Percentiles rank a stretch among this genome's conserved stretches.
Conservation (phyloP, 2,797 vertebrate species). For the Oreochromis grahami region DNA sequence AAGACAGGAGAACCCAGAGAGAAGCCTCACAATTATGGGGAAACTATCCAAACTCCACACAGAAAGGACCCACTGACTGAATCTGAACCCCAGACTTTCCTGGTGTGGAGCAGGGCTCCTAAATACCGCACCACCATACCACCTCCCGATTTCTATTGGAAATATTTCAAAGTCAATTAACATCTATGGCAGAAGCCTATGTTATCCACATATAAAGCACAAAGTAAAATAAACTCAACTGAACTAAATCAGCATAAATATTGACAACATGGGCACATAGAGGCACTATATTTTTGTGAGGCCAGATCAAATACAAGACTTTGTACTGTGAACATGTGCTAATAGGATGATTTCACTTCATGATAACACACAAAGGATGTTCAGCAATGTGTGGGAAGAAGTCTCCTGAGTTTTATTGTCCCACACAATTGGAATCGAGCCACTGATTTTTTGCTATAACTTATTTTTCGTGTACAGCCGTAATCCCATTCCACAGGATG, state of each 20-base stretch:
- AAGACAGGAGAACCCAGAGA: neutral
- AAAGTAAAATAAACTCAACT: slow-evolving; percentile 17
- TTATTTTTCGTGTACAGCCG: neutral
- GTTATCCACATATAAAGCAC: slow-evolving; percentile 26
- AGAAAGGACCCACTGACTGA: neutral
- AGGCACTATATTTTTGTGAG: neutral
- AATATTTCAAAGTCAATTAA: neutral
- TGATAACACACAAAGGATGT: neutral
- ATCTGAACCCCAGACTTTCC: neutral
- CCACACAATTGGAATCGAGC: neutral
- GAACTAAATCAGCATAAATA: slow-evolving; percentile 8
- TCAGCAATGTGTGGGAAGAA: neutral
- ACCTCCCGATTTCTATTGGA: neutral
- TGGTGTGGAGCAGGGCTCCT: neutral
- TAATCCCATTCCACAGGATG: slow-evolving; percentile 10
- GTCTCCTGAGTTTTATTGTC: neutral
- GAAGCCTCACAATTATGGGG: neutral
- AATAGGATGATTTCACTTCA: neutral
- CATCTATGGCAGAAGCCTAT: neutral
- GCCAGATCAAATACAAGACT: neutral
- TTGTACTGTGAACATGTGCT: neutral
- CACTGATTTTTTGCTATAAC: slow-evolving; percentile 33
- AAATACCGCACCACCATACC: neutral
- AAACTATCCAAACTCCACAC: neutral
- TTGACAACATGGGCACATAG: neutral